Percentiles rank a stretch among this genome's conserved stretches.
phyloP scores from a whole-genome alignment of 2,888 invertebrate species.

The Eudemis profundana region DNA sequence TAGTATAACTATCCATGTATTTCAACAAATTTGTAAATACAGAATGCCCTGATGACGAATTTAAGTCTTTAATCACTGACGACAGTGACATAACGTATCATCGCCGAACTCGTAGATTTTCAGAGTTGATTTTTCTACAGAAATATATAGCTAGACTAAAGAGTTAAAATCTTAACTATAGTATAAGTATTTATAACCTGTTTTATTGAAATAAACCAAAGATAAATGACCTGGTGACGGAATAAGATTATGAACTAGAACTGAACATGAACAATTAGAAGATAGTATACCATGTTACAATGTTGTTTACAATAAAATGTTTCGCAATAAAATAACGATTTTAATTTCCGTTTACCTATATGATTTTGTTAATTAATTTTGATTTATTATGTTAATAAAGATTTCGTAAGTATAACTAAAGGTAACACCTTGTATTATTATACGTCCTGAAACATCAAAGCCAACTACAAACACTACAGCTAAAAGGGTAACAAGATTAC shows the following conservation, averaged over 20 bases:
- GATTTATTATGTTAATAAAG: too few species aligned
- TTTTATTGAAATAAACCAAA: background rate
- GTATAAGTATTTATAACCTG: background rate
- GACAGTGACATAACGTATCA: background rate
- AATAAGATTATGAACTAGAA: background rate
- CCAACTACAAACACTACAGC: too few species aligned
- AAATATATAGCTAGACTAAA: background rate
- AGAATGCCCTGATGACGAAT: background rate
- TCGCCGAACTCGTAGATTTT: background rate
- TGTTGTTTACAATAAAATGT: slow-evolving; percentile 1
- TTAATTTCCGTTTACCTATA: too few species aligned
- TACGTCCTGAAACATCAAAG: too few species aligned
- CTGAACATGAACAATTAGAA: background rate
- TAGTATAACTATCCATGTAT: background rate
- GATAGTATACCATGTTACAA: background rate
- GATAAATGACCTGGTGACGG: slow-evolving; percentile 3
- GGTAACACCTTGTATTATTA: too few species aligned
- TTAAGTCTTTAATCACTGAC: background rate
- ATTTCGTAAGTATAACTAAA: too few species aligned
- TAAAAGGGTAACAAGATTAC: too few species aligned
- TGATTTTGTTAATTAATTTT: too few species aligned
- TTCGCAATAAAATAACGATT: background rate
- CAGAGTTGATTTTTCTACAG: too few species aligned
- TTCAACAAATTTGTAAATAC: slow-evolving; percentile 1
- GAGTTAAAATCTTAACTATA: background rate